Evolutionary conservation across 2,113 vertebrate genomes (phyloP), one percentile per base, ranked within the genome.

Genomic region (Siniperca chuatsi): DNA sequence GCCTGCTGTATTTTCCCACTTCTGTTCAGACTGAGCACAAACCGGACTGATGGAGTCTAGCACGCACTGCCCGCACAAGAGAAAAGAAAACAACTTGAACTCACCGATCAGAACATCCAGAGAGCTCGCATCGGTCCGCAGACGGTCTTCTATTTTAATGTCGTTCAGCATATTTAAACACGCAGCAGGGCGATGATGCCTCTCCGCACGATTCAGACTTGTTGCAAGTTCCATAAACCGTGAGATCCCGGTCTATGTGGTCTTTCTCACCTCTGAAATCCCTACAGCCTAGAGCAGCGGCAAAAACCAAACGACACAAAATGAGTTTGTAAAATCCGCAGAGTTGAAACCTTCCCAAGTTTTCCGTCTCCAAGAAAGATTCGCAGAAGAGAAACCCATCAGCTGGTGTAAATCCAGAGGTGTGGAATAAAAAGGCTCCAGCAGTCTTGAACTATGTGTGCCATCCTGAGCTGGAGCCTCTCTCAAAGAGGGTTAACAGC

Each of bases 121-220:
- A 18, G 96, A 93, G 57, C 95, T 94, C 23, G 95, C 92, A 7
- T 96, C 96, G 25, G 95, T 94, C 85, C 96, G 93, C 87, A 96
- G 93, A 78, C 95, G 95, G 55, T 82, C 84, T 5, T 90, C 82
- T 4, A 81, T 33, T 15, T 88, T 76, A 23, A 85, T 70, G 71
- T 97, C 96, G 93, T 96, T 96, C 92, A 97, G 87, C 97, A 97
- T 97, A 95, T 95, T 95, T 42, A 94, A 82, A 85, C 95, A 88
- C 2, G 29, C 65, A 78, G 95, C 94, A 46, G 93, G 78, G 70
- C 87, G 92, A 75, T 82, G 92, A 74, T 89, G 94, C 88, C 84
- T 92, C 81, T 96, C 95, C 91, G 94, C 84, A 67, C 70, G 23
- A 42, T 16, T 8, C 75, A 93, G 94, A 92, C 95, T 94, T 93